Conservation (phyloP, 2,888 invertebrate species). For the Dione juno region DNA sequence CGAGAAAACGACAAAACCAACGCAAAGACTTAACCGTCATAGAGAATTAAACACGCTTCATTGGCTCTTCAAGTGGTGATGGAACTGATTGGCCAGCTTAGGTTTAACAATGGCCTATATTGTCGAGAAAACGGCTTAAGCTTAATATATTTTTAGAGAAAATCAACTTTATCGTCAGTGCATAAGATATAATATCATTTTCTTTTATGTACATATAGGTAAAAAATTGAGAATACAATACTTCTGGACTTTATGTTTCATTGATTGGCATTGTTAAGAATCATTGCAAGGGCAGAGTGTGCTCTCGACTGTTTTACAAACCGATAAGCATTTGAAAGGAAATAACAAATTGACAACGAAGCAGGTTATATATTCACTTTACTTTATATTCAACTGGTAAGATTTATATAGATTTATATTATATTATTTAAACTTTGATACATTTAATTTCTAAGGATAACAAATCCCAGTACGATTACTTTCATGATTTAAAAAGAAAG, state of each 20-base stretch:
- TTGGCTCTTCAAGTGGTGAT: slow-evolving; percentile 79
- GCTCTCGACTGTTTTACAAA: slow-evolving; percentile 60
- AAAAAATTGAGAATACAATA: slow-evolving; percentile 61
- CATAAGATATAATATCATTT: slow-evolving; percentile 46
- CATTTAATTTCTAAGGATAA: too few species aligned
- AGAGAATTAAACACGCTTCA: slow-evolving; percentile 75
- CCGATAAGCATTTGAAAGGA: slow-evolving; percentile 59
- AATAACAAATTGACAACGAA: slow-evolving; percentile 69
- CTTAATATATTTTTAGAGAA: slow-evolving; percentile 43
- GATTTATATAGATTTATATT: too few species aligned
- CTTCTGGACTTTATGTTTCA: slow-evolving; percentile 80
- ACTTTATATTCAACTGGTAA: neutral
- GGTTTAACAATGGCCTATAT: slow-evolving; percentile 69
- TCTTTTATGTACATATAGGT: slow-evolving; percentile 37
- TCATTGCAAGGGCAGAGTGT: slow-evolving; percentile 58
- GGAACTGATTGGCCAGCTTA: slow-evolving; percentile 80
- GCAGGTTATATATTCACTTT: neutral
- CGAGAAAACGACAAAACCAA: slow-evolving; percentile 77
- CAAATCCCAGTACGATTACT: too few species aligned
- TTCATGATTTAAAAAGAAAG: too few species aligned
- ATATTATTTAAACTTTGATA: too few species aligned
- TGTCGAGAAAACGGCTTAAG: slow-evolving; percentile 50
- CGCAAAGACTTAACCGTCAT: slow-evolving; percentile 77
- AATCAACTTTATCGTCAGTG: neutral
- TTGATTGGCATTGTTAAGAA: slow-evolving; percentile 79